phyloP scores from a whole-genome alignment of 2,797 vertebrate species.

The Okamejei kenojei region DNA sequence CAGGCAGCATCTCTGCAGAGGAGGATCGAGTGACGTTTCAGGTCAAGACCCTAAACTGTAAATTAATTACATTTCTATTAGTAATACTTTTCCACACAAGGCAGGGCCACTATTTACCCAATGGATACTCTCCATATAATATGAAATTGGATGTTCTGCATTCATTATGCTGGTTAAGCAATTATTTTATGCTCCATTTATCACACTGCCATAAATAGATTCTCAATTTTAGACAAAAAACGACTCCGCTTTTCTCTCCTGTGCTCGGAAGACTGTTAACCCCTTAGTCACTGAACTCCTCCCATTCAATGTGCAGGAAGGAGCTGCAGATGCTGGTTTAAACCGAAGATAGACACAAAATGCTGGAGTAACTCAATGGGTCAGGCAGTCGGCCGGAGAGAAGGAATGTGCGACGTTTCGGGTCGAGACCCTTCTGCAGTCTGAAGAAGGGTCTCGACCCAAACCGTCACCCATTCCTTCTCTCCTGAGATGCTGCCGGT shows the following conservation, averaged over 20 bases:
- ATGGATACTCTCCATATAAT: not conserved
- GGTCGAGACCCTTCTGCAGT: too few relatives aligned
- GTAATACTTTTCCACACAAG: not conserved
- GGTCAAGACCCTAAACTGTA: not conserved
- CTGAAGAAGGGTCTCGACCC: too few relatives aligned
- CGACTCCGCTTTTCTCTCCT: not conserved
- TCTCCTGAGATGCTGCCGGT: too few relatives aligned
- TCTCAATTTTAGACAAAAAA: not conserved
- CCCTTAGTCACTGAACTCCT: not conserved
- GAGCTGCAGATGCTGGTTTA: too few relatives aligned
- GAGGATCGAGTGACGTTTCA: too few relatives aligned
- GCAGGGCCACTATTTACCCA: not conserved
- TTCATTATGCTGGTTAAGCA: not conserved
- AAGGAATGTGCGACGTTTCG: too few relatives aligned
- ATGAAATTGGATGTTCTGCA: not conserved
- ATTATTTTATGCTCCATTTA: slow-evolving; percentile 4
- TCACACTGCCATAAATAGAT: not conserved
- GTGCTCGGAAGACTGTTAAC: not conserved
- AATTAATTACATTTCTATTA: not conserved
- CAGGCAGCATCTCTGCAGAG: too few relatives aligned
- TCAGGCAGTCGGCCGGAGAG: too few relatives aligned
- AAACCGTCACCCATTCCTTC: too few relatives aligned
- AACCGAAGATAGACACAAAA: too few relatives aligned
- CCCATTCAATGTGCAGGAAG: too few relatives aligned
- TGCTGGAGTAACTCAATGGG: too few relatives aligned